Base-by-base conservation (phyloP, 2,888 invertebrate genomes). In the Taenaris catops region DNA sequence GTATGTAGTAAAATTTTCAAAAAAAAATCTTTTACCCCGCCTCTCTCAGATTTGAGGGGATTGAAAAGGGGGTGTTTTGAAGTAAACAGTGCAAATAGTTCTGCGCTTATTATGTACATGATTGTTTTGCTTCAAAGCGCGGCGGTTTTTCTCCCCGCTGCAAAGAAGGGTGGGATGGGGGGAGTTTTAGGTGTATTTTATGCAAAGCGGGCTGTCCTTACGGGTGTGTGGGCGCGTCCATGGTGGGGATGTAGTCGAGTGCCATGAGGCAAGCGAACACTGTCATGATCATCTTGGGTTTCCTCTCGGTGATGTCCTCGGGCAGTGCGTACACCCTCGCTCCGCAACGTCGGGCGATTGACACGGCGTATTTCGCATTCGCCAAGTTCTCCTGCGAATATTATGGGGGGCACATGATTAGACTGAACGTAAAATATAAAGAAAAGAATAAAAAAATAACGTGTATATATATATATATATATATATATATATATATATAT, bases 221-320 rank as follows among this genome's bases (percentile, higher is more conserved):
- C 79, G 59, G 57, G 40, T 55, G 59, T 33, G 64, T 62, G 19
- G 84, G 86, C 44, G 79, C 79, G 69, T 94, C 94, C 94, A 95
- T 93, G 64, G 93, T 91, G 49, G 97, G 97, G 61, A 96, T 92
- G 83, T 97, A 97, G 88, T 98, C 98, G 63, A 96, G 91, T 12
- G 97, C 96, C 99, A 99, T 99, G 62, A 99, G 91, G 72, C 99
- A 99, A 12, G 99, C 99, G 87, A 99, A 99, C 52, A 99, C 96
- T 2, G 99, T 99, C 98, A 99, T 97, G 40, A 99, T 96, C 98
- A 99, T 97, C 87, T 98, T 99, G 37, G 94, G 96, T 75, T 99
- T 99, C 9, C 97, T 93, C 88, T 99, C 98, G 18, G 97, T 95
- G 63, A 99, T 98, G 87, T 99, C 99, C 76, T 99, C 99, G 7